Evolutionary conservation across 2,797 vertebrate species (phyloP), one percentile per base, ranked within the genome.

Genomic region (Poecilia velifera): DNA sequence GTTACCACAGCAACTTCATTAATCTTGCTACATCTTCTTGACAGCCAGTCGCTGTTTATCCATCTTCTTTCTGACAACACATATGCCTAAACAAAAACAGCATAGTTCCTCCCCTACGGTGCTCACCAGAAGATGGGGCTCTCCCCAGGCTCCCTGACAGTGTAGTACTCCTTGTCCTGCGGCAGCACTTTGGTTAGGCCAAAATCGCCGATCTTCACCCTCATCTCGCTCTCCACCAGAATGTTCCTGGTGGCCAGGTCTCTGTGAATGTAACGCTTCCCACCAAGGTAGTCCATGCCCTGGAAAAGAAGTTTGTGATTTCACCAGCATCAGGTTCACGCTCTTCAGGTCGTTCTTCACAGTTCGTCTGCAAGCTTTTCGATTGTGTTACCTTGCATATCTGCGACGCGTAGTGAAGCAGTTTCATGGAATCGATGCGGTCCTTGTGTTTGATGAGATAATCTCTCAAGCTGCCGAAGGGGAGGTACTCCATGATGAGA

Each of bases 91-190:
- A 28, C 25, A n/a, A 57, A 28, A 57, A 12, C n/a, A n/a, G n/a
- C 53, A 53, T 53, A 57, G 10, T 28, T 28, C 4, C 53, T 55
- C 25, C 53, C 10, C 53, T 4, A 0, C 53, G 12, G 12, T 45
- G 13, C 18, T 47, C 92, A 99, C 98, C 98, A 99, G 92, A 99
- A 99, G 93, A 99, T 99, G 82, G 98, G 98, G 88, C 98, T 99
- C 90, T 99, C 98, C 34, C 98, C 98, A 4, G 98, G 98, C 87
- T 99, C 97, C 81, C 96, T 97, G 36, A 99, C 98, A 31, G 98
- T 99, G 94, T 99, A 99, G 91, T 99, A 99, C 78, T 99, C 98
- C 85, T 99, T 99, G 91, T 97, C 98, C 94, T 99, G 98, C 0
- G 98, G 98, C 84, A 99, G 95, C 39, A 99, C 97, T 93, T 99